Evolutionary conservation across 2,113 vertebrate species (phyloP).

Genomic region (Strigops habroptila): DNA sequence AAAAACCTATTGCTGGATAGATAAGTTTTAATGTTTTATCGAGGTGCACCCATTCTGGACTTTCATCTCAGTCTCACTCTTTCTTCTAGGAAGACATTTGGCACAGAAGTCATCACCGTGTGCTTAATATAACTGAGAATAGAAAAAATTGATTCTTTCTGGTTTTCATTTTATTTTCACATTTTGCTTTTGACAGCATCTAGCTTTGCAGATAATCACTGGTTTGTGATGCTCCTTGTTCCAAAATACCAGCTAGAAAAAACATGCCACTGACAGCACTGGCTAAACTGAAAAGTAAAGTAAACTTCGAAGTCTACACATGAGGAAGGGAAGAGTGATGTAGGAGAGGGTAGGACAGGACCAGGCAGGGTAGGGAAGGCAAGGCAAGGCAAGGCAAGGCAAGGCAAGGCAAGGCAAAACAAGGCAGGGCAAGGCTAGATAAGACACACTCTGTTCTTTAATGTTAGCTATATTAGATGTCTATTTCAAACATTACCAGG

Average conservation of each 20-base stretch:
- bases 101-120: not conserved
- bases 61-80: not conserved
- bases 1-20: not conserved
- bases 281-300: not conserved
- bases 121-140: not conserved
- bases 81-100: not conserved
- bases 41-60: not conserved
- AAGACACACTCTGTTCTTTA: not conserved
- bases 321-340: not conserved
- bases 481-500: not conserved
- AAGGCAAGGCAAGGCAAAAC: not conserved
- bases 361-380: not conserved
- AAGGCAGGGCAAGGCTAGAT: not conserved
- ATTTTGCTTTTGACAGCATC: not conserved
- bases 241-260: not conserved
- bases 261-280: not conserved
- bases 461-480: not conserved
- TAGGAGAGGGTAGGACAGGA: not conserved
- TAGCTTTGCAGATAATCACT: not conserved
- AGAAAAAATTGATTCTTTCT: not conserved
- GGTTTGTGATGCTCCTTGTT: not conserved
- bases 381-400: not conserved
- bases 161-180: not conserved
- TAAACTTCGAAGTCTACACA: not conserved
- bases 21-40: not conserved